Base-by-base conservation (phyloP, 2,113 vertebrate species). In the Platichthys flesus region DNA sequence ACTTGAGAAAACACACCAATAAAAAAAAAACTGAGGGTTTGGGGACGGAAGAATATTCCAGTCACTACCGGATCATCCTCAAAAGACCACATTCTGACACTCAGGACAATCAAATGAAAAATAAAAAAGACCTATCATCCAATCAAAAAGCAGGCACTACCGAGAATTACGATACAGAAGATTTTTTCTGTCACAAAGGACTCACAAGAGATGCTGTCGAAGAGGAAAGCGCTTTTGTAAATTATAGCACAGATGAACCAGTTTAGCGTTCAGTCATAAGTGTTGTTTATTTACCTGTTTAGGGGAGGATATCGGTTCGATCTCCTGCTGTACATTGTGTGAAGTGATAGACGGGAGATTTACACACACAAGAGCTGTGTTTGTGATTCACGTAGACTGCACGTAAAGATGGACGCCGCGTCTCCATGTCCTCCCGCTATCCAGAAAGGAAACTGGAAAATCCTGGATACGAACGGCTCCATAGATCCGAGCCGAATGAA, bases 61-160 rank as follows among this genome's bases (percentile, higher is more conserved):
- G 31, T 71, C 66, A 66, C 71, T 55, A 55, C 67, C 79, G 73
- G 75, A 85, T 83, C 54, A 55, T 79, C 80, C 80, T 78, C 71
- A 71, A 67, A 76, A 86, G 69, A 89, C 71, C 66, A 62, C 82
- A 90, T 91, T 84, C 37, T 74, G 81, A 85, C 78, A 76, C 92
- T 93, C 92, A 92, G 92, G 92, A 92, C 85, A 78, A 82, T 42
- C 68, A 75, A 69, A 69, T 78, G 71, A 51, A 56, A 64, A 62
- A 23, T 23, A 1, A 65, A 31, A 85, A 37, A 70, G 51, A 79
- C 65, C 57, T 85, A 79, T 68, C 15, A 63, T 67, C 16, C 56
- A 37, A 84, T 86, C 35, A 59, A 68, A 79, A 80, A 61, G 82
- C 79, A 83, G 71, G 73, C 69, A 67, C 58, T 3, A 9, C 76